These are phyloP conservation scores for Alloscopus bannaensis DNA, from an alignment of 2,888 invertebrate genomes.

Conservation along the genomic window DNA sequence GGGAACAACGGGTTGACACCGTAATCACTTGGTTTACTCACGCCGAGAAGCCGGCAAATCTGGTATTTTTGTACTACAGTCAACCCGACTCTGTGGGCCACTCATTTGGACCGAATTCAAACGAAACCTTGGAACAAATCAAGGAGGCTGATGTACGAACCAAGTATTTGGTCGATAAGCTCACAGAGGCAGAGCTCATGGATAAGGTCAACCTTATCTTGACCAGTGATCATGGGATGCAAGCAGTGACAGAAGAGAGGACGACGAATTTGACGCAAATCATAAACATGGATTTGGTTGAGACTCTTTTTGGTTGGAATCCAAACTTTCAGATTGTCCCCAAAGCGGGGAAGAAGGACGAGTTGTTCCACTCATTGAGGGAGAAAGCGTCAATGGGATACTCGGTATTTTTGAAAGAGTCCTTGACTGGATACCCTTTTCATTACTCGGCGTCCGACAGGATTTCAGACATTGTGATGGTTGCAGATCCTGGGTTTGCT, in stretches of 20 bases:
- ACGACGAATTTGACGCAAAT: constrained; percentile 78
- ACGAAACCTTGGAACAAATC: constrained; percentile 74
- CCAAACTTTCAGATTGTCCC: not conserved
- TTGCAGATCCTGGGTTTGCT: too few species aligned
- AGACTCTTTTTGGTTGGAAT: constrained; percentile 40
- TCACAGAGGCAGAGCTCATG: constrained; percentile 77
- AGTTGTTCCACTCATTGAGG: not conserved
- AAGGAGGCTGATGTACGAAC: constrained; percentile 76
- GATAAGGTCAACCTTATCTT: constrained; percentile 81
- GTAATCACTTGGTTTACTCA: constrained; percentile 80
- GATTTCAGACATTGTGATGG: not conserved
- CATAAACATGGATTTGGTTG: constrained; percentile 74
- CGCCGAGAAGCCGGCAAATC: constrained; percentile 81
- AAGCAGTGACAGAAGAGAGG: constrained; percentile 78
- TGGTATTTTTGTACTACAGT: constrained; percentile 83
- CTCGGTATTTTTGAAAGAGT: not conserved
- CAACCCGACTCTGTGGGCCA: constrained; percentile 83
- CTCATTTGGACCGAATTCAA: constrained; percentile 78
- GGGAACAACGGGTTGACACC: constrained; percentile 78
- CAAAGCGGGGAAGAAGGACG: not conserved
- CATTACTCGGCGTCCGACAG: too few species aligned
- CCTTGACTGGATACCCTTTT: not conserved
- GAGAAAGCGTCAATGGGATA: not conserved
- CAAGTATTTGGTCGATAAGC: constrained; percentile 78
- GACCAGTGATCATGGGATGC: constrained; percentile 85